Base-by-base conservation (phyloP, 2,888 invertebrate genomes). In the Lysandra coridon region DNA sequence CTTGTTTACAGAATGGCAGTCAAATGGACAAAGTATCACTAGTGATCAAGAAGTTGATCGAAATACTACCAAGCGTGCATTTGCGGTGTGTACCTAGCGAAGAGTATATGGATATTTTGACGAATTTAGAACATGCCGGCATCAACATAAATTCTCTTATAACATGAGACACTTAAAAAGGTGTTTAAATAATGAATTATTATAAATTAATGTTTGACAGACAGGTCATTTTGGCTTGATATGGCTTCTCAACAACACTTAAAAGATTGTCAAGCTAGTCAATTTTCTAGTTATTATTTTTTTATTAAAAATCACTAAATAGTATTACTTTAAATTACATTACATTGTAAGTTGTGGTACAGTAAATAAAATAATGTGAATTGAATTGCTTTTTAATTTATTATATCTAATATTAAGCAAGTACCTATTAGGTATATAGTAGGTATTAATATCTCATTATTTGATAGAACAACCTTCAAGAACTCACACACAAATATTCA, bases 1-100 rank as follows among this genome's bases (percentile, higher is more conserved):
- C 83, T 82, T 82, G 80, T 81, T 86, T 85, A 44, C 87, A 90
- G 90, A 89, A 86, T 75, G 81, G 85, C 1, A 84, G 82, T 10
- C 87, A 88, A 82, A 73, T 80, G 23, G 87, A 86, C 49, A 83
- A 87, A 30, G 73, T 30, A 57, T 60, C 82, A 17, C 81, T 82
- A 78, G 89, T 90, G 79, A 86, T 83, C 53, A 81, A 83, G 10
- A 78, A 83, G 6, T 78, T 90, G 14, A 79, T 86, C 33, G 84
- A 85, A 40, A 79, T 81, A 1, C 76, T 91, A 44, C 82, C 83
- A 80, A 80, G 62, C 62, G 62, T 80, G 73, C 74, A 78, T 69
- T 73, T 78, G 74, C 79, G 57, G 49, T 80, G 80, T 75, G 78
- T 79, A 80, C 78, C 78, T 73, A 1, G 40, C 37, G 40, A 79